Evolutionary conservation across 2,797 vertebrate species (phyloP), one percentile per base, ranked within the genome.

Genomic region (Acomys russatus): DNA sequence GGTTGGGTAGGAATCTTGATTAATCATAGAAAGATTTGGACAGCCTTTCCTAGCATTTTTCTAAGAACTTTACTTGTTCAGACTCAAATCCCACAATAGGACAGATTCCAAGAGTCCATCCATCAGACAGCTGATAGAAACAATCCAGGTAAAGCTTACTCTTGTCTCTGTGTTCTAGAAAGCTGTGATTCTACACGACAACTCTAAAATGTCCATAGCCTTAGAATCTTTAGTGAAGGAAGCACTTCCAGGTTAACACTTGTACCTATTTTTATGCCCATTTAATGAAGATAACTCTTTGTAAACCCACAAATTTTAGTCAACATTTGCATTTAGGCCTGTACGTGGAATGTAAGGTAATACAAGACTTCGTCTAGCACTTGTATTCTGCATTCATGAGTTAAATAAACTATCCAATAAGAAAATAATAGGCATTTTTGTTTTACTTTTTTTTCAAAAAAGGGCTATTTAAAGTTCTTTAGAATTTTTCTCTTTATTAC

Each of bases 161-260:
- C 9, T 88, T 54, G 4, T 82, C 15, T 17, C 44, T n/a, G 18
- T 20, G 4, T 22, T 68, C 10, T 68, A 51, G 30, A 85, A 22
- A n/a, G 1, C 6, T n/a, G 5, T 35, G 25, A 12, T 0, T 56
- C 59, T 44, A 4, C 2, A 6, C 25, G 78, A 38, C 1, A 3
- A 11, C 74, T 59, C 20, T 73, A 9, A 54, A 20, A 25, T 49
- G 22, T 17, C 73, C 25, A 18, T 61, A 3, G 9, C 8, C 23
- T 88, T 28, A 70, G 0, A 77, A 28, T 56, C 33, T 78, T 66
- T 51, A 4, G 10, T 56, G 7, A 79, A n/a, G n/a, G n/a, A n/a
- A 44, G 78, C 90, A 80, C 79, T 63, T 6, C 9, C 76, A 8
- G 4, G 0, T 59, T 90, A 77, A 38, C 0, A 78, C n/a, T 1